Conservation (phyloP, 2,888 invertebrate species). For the Epiblema foenella region DNA sequence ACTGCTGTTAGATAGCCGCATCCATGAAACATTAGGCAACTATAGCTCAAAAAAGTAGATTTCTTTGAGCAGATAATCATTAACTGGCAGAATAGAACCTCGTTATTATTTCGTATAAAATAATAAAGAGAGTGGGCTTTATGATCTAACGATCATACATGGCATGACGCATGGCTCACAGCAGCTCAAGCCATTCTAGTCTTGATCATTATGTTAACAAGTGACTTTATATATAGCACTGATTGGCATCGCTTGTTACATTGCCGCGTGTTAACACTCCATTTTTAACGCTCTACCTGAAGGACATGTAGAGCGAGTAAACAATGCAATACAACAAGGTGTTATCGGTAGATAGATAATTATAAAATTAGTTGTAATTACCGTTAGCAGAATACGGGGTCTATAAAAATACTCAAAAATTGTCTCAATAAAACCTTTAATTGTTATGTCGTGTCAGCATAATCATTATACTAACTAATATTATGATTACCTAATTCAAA, state of each 20-base stretch:
- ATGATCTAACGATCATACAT: neutral
- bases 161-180: neutral
- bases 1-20: too few relatives aligned
- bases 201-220: slow-evolving; percentile 18
- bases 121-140: neutral
- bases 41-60: too few relatives aligned
- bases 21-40: too few relatives aligned
- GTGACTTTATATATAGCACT: slow-evolving; percentile 8
- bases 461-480: too few relatives aligned
- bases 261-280: slow-evolving; percentile 16
- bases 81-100: too few relatives aligned
- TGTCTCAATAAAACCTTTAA: too few relatives aligned
- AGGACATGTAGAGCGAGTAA: slow-evolving; percentile 27
- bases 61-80: too few relatives aligned
- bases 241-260: slow-evolving; percentile 19
- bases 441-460: too few relatives aligned
- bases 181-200: slow-evolving; percentile 1
- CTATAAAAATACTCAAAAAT: neutral
- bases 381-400: neutral
- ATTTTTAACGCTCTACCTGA: slow-evolving; percentile 31
- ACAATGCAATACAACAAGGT: neutral
- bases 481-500: too few relatives aligned
- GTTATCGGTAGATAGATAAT: neutral
- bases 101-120: too few relatives aligned
- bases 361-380: neutral